Evolutionary conservation across 2,888 invertebrate genomes (phyloP).

Genomic region (Tiliacea citrago): DNA sequence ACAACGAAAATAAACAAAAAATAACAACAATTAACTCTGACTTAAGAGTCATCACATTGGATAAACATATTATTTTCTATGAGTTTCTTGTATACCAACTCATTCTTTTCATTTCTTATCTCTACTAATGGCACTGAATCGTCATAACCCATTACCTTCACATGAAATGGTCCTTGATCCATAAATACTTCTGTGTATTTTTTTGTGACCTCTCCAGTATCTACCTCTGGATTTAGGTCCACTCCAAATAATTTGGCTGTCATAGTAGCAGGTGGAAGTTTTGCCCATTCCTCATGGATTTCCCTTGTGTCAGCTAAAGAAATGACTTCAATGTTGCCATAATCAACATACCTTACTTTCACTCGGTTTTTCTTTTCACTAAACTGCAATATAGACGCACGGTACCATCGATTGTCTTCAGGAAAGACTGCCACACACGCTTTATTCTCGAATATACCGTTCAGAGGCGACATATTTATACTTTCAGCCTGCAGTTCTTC

Average conservation of each 20-base stretch:
- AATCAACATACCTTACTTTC: slow-evolving; percentile 94
- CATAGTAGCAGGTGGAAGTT: slow-evolving; percentile 88
- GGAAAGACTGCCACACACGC: slow-evolving; percentile 92
- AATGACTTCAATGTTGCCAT: slow-evolving; percentile 92
- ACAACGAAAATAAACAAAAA: not conserved
- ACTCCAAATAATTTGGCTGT: slow-evolving; percentile 86
- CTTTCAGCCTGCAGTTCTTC: slow-evolving; percentile 87
- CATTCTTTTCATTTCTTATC: slow-evolving; percentile 74
- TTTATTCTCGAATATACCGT: slow-evolving; percentile 85
- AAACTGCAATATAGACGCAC: slow-evolving; percentile 91
- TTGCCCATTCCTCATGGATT: slow-evolving; percentile 87
- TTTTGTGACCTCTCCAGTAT: slow-evolving; percentile 75
- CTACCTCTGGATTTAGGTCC: slow-evolving; percentile 76
- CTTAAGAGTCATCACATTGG: slow-evolving; percentile 11
- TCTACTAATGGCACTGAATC: slow-evolving; percentile 77
- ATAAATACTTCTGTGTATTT: slow-evolving; percentile 76
- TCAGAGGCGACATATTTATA: slow-evolving; percentile 81
- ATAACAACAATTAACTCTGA: not conserved
- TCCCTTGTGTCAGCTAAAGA: slow-evolving; percentile 84
- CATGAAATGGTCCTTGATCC: slow-evolving; percentile 80
- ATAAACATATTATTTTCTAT: slow-evolving; percentile 71
- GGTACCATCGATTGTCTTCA: slow-evolving; percentile 93
- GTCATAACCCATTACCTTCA: slow-evolving; percentile 73
- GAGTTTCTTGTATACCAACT: slow-evolving; percentile 78
- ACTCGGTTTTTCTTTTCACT: slow-evolving; percentile 84